Base-by-base conservation (phyloP, 1,140 invertebrate genomes). In the Drosophila tani region DNA sequence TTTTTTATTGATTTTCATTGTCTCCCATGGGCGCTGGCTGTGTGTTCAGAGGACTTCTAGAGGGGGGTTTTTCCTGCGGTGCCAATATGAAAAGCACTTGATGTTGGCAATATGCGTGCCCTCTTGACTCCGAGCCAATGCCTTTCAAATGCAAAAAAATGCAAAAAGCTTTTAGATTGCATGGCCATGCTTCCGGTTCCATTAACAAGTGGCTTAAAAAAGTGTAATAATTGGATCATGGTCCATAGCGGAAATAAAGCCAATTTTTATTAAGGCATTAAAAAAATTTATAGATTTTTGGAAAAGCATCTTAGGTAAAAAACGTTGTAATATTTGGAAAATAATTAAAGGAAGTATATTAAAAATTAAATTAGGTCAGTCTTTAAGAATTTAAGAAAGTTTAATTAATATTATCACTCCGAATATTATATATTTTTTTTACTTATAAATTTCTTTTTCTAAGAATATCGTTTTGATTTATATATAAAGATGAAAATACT, bases 1-100 rank as follows among this genome's bases (percentile, higher is more conserved):
- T 88, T 79, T 88, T 77, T 79, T 88, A 87, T 87, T 85, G 85
- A 88, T 90, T 88, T 88, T 88, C 56, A 88, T 82, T 57, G 24
- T n/a, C 51, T 55, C 51, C 53, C 35, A 3, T 40, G 53, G 53
- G 53, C 53, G 1, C 14, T 40, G 53, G 19, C 49, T n/a, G 24
- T 27, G 24, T 24, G 24, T 3, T 24, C 3, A 5, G 47, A n/a
- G 9, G 35, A 9, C 38, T 40, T 55, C 21, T 11, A 19, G 21
- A 59, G 41, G 50, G n/a, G 27, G 21, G 21, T 24, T 47, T 35
- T 19, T 27, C 35, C 43, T 14, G 46, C 21, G 41, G 24, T 45
- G 45, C 50, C 46, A 58, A 60, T 79, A 79, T 75, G 75, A 82
- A 87, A 78, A 79, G 71, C 67, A 69, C 80, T 86, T 86, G 83